phyloP scores from a whole-genome alignment of 2,888 invertebrate species.

The Habroteleia sp. region DNA sequence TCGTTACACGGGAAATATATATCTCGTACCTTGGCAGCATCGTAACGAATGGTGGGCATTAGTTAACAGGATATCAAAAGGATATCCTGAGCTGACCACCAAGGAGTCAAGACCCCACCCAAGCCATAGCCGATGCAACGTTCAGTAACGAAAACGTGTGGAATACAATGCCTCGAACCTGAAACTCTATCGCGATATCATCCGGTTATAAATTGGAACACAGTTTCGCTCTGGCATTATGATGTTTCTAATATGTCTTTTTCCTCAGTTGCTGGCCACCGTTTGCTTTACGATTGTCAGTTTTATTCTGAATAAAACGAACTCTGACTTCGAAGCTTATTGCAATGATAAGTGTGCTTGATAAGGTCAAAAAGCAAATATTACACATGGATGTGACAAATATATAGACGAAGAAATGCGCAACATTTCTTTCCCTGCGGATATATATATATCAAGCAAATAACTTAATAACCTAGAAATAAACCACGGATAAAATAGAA shows the following conservation, averaged over 20 bases:
- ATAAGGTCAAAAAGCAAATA: slow-evolving; percentile 54
- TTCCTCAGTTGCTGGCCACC: slow-evolving; percentile 70
- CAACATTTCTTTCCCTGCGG: too few species aligned
- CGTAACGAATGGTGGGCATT: slow-evolving; percentile 80
- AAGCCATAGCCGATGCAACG: slow-evolving; percentile 73
- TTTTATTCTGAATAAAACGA: slow-evolving; percentile 57
- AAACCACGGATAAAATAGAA: too few species aligned
- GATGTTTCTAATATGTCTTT: slow-evolving; percentile 81
- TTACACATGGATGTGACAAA: slow-evolving; percentile 27
- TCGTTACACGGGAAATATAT: slow-evolving; percentile 74
- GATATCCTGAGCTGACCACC: slow-evolving; percentile 80
- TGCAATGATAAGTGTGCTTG: slow-evolving; percentile 54
- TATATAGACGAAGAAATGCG: slow-evolving; percentile 1
- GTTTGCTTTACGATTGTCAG: slow-evolving; percentile 62
- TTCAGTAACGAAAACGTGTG: slow-evolving; percentile 72
- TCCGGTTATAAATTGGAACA: slow-evolving; percentile 81
- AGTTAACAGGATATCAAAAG: slow-evolving; percentile 82
- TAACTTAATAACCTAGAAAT: too few species aligned
- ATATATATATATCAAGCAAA: too few species aligned
- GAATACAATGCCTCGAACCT: slow-evolving; percentile 80
- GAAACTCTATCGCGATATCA: slow-evolving; percentile 81
- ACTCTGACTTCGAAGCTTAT: slow-evolving; percentile 51
- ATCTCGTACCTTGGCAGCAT: slow-evolving; percentile 70
- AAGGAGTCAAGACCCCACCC: slow-evolving; percentile 79
- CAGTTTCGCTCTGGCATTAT: slow-evolving; percentile 80